phyloP scores from a whole-genome alignment of 1,140 invertebrate genomes.

The Aporrectodea caliginosa region DNA sequence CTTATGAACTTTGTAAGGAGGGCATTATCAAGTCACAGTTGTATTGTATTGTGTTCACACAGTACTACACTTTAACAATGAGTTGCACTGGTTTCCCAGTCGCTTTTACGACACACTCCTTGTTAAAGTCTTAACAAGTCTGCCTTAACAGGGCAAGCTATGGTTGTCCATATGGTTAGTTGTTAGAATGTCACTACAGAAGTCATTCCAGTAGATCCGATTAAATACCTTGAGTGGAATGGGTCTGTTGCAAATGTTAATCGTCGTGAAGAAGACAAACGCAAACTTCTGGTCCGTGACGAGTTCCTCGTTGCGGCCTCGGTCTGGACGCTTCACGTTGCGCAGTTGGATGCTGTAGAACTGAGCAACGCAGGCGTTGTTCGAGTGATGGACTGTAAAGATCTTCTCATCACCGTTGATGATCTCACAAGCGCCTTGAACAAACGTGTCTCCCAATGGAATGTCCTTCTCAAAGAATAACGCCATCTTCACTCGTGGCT shows the following conservation, averaged over 20 bases:
- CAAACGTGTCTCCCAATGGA: neutral
- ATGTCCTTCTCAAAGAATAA: constrained; percentile 19
- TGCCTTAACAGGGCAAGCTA: neutral
- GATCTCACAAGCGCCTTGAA: constrained; percentile 7
- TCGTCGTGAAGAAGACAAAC: constrained; percentile 18
- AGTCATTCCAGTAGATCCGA: neutral
- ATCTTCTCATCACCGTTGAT: constrained; percentile 23
- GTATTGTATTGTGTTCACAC: too few relatives aligned
- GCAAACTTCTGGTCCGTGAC: constrained; percentile 15
- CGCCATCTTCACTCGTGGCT: constrained; percentile 15
- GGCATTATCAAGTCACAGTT: too few relatives aligned
- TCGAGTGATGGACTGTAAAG: constrained; percentile 18
- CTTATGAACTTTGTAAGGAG: too few relatives aligned
- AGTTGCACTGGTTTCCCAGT: too few relatives aligned
- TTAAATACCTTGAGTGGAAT: neutral
- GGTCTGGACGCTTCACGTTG: constrained; percentile 12
- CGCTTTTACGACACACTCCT: neutral
- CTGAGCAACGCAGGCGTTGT: constrained; percentile 21
- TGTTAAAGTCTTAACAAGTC: neutral
- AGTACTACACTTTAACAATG: too few relatives aligned
- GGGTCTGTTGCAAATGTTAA: constrained; percentile 16
- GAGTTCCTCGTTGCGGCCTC: neutral
- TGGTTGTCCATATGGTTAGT: neutral
- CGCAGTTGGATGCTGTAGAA: constrained; percentile 17
- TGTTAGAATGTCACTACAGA: neutral